Evolutionary conservation across 2,113 vertebrate species (phyloP).

Genomic region (Callipepla californica): DNA sequence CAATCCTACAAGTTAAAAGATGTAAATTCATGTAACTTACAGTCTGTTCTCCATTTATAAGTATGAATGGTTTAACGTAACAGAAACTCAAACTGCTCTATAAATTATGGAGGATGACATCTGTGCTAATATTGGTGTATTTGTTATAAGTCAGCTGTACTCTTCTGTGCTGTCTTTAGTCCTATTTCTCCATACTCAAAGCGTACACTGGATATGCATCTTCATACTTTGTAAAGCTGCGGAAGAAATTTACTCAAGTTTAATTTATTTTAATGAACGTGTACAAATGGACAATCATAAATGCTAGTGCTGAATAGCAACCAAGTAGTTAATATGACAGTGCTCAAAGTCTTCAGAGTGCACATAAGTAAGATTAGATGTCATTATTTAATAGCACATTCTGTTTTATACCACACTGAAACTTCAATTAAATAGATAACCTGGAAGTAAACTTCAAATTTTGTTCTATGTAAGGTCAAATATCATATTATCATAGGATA

Average conservation of each 20-base stretch:
- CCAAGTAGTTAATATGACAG: background rate
- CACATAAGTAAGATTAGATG: fast-evolving
- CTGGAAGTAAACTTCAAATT: background rate
- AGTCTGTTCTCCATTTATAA: background rate
- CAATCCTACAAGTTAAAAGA: background rate
- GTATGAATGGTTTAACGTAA: background rate
- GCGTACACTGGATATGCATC: fast-evolving
- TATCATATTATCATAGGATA: background rate
- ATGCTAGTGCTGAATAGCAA: background rate
- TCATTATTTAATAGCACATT: background rate
- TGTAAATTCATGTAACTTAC: background rate
- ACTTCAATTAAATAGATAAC: background rate
- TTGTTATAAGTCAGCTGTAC: background rate
- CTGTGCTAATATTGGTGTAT: background rate
- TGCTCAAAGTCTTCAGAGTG: background rate
- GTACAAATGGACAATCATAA: background rate
- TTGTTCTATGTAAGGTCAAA: background rate
- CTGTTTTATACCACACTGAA: background rate
- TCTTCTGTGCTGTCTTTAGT: background rate
- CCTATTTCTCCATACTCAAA: background rate
- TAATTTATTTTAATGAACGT: background rate
- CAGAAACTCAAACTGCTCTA: slow-evolving; percentile 29
- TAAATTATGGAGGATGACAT: slow-evolving; percentile 42
- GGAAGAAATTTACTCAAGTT: background rate
- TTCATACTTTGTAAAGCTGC: background rate